Evolutionary conservation across 2,797 vertebrate genomes (phyloP), one percentile per base, ranked within the genome.

Genomic region (Phrynocephalus guinanensis): DNA sequence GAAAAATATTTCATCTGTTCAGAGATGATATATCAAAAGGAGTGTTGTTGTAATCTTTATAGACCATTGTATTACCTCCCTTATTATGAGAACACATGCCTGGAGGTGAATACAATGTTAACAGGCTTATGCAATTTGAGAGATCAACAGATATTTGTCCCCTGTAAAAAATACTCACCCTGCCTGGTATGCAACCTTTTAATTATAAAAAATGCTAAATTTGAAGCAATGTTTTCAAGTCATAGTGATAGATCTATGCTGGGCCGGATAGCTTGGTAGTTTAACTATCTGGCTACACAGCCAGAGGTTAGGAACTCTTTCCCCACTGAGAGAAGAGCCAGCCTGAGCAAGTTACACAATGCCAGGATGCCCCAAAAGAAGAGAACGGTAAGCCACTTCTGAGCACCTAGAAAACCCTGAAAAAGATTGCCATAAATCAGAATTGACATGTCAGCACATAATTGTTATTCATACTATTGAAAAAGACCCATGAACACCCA

Each of bases 1-100:
- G 28, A 8, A 80, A 91, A 92, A 90, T 15, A 89, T 24, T 87
- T 44, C 79, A 90, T 91, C 86, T 28, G 28, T 6, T 44, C 50
- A 20, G 66, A 84, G 76, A 80, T 9, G 0, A 82, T 87, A 85
- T 84, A 71, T 89, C 80, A 20, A 28, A 67, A 18, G 8, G 3
- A 73, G 18, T 3, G 9, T 6, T n/a, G 24, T 8, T 86, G 11
- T 24, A 72, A 81, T 81, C 10, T 70, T 44, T 24, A 52, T 13
- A 79, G 22, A 86, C 20, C 28, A 15, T 24, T 73, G 26, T 67
- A 84, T 79, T 66, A 79, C 1, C 20, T 72, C 18, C 72, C 11
- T 38, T 72, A 60, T 15, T 8, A 70, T 9, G 22, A 56, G 18
- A 38, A 33, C 2, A 48, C 20, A 82, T 28, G 60, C 18, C 2